Evolutionary conservation across 2,113 vertebrate species (phyloP).

Genomic region (Callocephalon fimbriatum): DNA sequence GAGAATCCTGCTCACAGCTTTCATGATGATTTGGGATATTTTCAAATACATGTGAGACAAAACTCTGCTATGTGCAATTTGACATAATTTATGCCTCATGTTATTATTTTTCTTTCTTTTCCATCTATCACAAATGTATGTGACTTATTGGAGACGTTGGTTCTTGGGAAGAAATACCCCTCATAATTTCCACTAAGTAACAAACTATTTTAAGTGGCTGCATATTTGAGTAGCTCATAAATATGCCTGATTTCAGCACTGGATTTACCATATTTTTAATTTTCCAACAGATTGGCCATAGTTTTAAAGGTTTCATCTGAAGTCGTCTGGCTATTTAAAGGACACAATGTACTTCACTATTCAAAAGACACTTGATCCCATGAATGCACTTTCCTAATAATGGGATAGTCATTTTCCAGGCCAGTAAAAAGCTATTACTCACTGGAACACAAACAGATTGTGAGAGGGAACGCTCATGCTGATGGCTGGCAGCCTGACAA

Average conservation of each 20-base stretch:
- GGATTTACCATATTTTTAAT: conserved; percentile 45
- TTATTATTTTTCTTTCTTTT: neutral
- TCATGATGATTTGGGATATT: neutral
- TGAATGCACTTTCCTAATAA: conserved; percentile 28
- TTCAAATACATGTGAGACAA: neutral
- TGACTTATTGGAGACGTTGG: neutral
- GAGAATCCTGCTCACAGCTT: neutral
- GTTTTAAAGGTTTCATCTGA: conserved; percentile 9
- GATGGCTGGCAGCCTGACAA: neutral
- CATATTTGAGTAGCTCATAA: conserved; percentile 31
- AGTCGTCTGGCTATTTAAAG: neutral
- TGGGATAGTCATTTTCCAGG: conserved; percentile 51
- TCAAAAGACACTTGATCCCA: conserved; percentile 46
- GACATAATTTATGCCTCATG: neutral
- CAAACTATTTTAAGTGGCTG: conserved; percentile 19
- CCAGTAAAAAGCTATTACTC: conserved; percentile 56
- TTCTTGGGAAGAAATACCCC: neutral
- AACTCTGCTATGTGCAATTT: neutral
- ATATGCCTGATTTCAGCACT: neutral
- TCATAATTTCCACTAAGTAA: conserved; percentile 7
- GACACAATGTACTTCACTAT: conserved; percentile 12
- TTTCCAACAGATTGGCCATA: neutral
- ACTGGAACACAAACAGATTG: conserved; percentile 51
- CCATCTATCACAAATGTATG: neutral
- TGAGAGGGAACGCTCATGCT: neutral